A percentile compares a stretch with the other conserved stretches of the same genome.
phyloP scores from a whole-genome alignment of 2,113 vertebrate species.

The Rhea pennata region DNA sequence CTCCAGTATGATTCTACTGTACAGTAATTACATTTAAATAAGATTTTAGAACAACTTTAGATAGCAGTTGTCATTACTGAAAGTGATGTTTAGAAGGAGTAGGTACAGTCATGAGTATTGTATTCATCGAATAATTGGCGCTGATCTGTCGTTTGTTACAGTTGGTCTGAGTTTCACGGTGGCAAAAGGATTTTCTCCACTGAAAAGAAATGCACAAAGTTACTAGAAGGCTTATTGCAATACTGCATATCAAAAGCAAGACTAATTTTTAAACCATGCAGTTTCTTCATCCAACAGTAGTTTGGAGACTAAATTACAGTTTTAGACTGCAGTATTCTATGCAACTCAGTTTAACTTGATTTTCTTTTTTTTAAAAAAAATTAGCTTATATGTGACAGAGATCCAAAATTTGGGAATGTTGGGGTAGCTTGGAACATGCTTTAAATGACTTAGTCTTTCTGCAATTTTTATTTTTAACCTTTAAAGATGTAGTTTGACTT shows the following conservation, averaged over 20 bases:
- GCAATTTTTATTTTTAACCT: neutral
- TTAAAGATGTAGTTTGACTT: neutral
- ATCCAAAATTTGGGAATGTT: neutral
- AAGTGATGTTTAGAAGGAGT: neutral
- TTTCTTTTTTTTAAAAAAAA: neutral
- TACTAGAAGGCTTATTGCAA: neutral
- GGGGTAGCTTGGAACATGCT: neutral
- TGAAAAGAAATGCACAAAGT: conserved; percentile 60
- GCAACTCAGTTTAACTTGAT: neutral
- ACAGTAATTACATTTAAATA: conserved; percentile 55
- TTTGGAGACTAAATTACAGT: neutral
- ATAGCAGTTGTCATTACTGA: neutral
- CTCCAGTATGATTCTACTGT: neutral
- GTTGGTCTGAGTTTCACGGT: conserved; percentile 93
- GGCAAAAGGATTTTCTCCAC: conserved; percentile 94
- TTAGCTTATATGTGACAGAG: neutral
- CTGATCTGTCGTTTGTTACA: conserved; percentile 94
- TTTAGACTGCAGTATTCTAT: neutral
- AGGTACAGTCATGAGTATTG: accelerated
- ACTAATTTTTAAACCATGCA: neutral
- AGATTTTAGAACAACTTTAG: neutral
- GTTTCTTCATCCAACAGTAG: neutral
- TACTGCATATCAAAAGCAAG: neutral
- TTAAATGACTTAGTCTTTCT: neutral
- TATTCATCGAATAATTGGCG: conserved; percentile 81